Conservation (phyloP, 2,888 invertebrate species). For the Hydrotaea cyrtoneurina region DNA sequence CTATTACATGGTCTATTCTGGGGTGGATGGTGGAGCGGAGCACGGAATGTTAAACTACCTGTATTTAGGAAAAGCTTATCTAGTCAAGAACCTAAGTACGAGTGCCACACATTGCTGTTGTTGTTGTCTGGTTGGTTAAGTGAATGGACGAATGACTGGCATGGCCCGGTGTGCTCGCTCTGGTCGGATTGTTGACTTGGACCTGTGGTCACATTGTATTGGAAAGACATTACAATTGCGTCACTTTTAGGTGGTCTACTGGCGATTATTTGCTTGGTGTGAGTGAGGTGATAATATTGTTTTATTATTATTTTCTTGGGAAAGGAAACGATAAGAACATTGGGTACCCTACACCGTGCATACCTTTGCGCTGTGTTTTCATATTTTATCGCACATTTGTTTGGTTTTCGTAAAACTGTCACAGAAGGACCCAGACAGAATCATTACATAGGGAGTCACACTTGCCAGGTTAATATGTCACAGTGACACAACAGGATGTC, state of each 20-base stretch:
- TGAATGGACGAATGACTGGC: background rate
- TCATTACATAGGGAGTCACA: no score
- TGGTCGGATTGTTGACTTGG: background rate
- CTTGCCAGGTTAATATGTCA: no score
- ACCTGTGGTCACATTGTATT: background rate
- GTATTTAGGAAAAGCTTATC: conserved; percentile 22
- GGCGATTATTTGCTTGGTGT: background rate
- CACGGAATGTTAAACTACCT: conserved; percentile 2
- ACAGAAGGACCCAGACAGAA: no score
- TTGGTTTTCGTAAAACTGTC: no score
- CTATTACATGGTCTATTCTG: background rate
- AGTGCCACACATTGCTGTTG: background rate
- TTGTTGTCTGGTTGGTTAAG: background rate
- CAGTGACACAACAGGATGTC: no score
- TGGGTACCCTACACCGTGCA: background rate
- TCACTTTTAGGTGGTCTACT: conserved; percentile 2
- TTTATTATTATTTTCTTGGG: background rate
- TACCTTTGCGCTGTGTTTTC: no score
- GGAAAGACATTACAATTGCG: conserved; percentile 40
- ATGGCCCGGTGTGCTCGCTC: background rate
- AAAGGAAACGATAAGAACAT: background rate
- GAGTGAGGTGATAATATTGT: conserved; percentile 29
- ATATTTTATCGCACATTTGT: no score
- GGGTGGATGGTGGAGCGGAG: background rate
- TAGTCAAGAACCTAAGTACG: background rate